Evolutionary conservation across 2,888 invertebrate species (phyloP), one percentile per base, ranked within the genome.

Genomic region (Adelognathus sp.): DNA sequence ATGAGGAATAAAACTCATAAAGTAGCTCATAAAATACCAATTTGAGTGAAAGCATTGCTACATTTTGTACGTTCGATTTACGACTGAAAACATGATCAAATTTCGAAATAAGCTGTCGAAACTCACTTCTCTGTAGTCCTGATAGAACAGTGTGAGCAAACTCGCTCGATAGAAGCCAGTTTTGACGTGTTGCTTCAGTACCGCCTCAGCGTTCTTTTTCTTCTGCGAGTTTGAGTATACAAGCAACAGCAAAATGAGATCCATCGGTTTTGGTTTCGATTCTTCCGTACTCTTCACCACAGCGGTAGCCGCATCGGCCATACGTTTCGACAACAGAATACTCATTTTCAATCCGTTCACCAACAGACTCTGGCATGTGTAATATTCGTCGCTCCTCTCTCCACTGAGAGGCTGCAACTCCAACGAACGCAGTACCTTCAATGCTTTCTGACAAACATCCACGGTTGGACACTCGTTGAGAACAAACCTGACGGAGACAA

Each of bases 211-310:
- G 82, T 92, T 92, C 78, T 93, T 93, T 84, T 94, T 94, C 83
- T 93, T 94, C 61, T 85, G 72, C 7, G 39, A 36, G 41, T 75
- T 63, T 70, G 82, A 54, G 71, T 83, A 92, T 82, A 94, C 93
- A 18, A 95, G 90, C 83, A 95, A 92, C n/a, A 95, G 87, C 16
- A 96, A 88, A 80, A 96, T 90, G 63, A 96, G 92, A 91, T 96
- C 96, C 77, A 96, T 92, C 0, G 95, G 93, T 91, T 94, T 95
- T 79, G 94, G 93, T n/a, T n/a, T n/a, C 74, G 94, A 94, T 44
- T 92, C 90, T 87, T 93, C 93, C 67, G 94, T 92, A 69, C 88
- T 90, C 64, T 92, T 92, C 76, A 95, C 91, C n/a, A 93, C 91
- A 86, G 93, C 93, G 1, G 94, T 83, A 92, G 95, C 94, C 31